A percentile compares a stretch with the other conserved stretches of the same genome.
Conservation (phyloP, 2,797 vertebrate genomes). For the Erpetoichthys calabaricus region DNA sequence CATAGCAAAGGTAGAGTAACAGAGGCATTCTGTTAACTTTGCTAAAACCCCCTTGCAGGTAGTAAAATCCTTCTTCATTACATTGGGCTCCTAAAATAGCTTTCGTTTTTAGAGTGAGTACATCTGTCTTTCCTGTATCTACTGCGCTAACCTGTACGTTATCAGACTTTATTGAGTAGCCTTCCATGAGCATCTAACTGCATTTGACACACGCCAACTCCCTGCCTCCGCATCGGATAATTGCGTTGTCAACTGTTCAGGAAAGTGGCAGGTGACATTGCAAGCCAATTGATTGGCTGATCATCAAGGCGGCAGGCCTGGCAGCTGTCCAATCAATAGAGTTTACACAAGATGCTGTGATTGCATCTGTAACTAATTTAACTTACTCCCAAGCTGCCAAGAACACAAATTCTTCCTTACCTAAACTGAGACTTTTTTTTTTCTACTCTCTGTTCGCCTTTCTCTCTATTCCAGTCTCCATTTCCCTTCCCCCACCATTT, state of each 20-base stretch:
- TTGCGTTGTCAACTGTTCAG: conserved; percentile 70
- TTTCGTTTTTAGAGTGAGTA: not conserved
- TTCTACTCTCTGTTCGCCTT: not conserved
- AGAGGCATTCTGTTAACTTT: not conserved
- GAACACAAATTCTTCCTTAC: conserved; percentile 22
- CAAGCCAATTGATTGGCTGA: conserved; percentile 51
- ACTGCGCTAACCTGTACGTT: not conserved
- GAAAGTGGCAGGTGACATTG: conserved; percentile 65
- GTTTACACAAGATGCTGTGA: conserved; percentile 61
- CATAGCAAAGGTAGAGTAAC: not conserved
- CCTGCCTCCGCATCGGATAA: conserved; percentile 69
- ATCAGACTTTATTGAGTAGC: conserved; percentile 51
- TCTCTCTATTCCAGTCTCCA: not conserved
- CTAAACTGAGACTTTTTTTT: conserved; percentile 14
- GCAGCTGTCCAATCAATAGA: conserved; percentile 62
- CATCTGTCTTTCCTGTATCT: conserved; percentile 3
- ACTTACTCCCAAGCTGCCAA: conserved; percentile 37
- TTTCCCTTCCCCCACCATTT: conserved; percentile 11
- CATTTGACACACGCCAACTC: conserved; percentile 68
- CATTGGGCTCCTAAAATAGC: not conserved
- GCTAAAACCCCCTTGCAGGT: not conserved
- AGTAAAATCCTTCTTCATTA: not conserved
- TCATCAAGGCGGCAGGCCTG: conserved; percentile 48
- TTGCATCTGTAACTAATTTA: conserved; percentile 69
- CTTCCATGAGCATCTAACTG: conserved; percentile 57